Percentiles rank a stretch among this genome's conserved stretches.
These are phyloP conservation scores for Dicycla oo DNA, from an alignment of 2,888 invertebrate genomes.

Conservation along the genomic window DNA sequence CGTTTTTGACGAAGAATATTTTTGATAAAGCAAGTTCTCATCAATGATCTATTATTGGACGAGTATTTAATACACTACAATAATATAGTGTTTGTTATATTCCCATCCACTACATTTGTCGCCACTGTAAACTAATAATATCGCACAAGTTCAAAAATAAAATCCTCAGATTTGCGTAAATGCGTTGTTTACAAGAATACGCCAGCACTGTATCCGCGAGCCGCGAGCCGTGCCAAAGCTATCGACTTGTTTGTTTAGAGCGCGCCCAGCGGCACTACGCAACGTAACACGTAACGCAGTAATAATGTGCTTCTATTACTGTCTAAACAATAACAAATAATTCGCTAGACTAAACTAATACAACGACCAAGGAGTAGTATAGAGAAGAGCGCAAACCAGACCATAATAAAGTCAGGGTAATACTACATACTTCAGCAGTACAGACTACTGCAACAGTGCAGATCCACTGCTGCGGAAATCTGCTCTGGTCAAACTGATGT, in stretches of 20 bases:
- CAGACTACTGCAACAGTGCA: too few species aligned
- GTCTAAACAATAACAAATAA: conserved; percentile 23
- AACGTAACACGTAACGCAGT: conserved; percentile 28
- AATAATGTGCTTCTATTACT: conserved; percentile 14
- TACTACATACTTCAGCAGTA: conserved; percentile 1
- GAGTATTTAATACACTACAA: neutral
- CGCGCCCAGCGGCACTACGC: conserved; percentile 39
- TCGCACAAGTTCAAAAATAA: neutral
- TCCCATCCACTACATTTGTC: neutral
- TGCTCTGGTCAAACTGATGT: too few species aligned
- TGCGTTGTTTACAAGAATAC: conserved; percentile 64
- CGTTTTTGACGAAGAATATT: neutral
- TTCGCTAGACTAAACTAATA: neutral
- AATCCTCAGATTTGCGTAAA: conserved; percentile 35
- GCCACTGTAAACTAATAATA: conserved; percentile 10
- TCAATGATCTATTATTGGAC: neutral
- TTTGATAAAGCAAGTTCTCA: neutral
- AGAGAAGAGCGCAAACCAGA: neutral
- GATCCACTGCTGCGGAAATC: too few species aligned
- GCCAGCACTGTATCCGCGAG: conserved; percentile 36
- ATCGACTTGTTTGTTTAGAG: conserved; percentile 51
- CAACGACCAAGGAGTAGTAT: neutral
- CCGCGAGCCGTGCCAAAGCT: conserved; percentile 55
- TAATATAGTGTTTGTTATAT: neutral
- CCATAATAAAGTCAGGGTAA: neutral